These are phyloP conservation scores for Phlogophora meticulosa DNA, from an alignment of 2,888 invertebrate species.

Conservation along the genomic window DNA sequence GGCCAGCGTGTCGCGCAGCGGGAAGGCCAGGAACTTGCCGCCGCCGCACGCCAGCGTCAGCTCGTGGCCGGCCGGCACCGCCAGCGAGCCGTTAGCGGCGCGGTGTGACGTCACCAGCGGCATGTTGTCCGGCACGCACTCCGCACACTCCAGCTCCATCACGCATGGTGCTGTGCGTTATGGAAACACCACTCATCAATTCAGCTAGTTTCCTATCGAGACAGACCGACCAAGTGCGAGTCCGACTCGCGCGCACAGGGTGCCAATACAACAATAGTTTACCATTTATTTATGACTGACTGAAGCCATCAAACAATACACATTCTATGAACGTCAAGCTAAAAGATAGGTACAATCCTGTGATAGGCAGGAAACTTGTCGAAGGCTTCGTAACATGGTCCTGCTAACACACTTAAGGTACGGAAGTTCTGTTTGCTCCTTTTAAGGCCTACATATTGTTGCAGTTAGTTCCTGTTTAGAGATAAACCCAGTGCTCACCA, in stretches of 20 bases:
- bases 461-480: too few species aligned
- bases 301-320: too few species aligned
- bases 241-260: too few species aligned
- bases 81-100: conserved; percentile 71
- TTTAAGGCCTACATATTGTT: too few species aligned
- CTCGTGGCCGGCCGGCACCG: conserved; percentile 74
- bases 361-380: too few species aligned
- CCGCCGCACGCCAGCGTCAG: conserved; percentile 80
- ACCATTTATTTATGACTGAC: neutral
- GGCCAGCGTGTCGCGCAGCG: conserved; percentile 70
- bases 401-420: too few species aligned
- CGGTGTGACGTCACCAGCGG: conserved; percentile 83
- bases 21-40: conserved; percentile 81
- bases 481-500: too few species aligned
- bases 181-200: neutral
- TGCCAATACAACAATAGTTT: neutral
- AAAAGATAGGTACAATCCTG: too few species aligned
- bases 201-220: neutral
- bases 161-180: conserved; percentile 74
- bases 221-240: neutral
- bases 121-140: conserved; percentile 88
- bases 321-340: too few species aligned
- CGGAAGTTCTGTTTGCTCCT: too few species aligned
- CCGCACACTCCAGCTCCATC: conserved; percentile 83
- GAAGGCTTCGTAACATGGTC: too few species aligned